phyloP scores from a whole-genome alignment of 2,888 invertebrate species.

The Phengaris arion region DNA sequence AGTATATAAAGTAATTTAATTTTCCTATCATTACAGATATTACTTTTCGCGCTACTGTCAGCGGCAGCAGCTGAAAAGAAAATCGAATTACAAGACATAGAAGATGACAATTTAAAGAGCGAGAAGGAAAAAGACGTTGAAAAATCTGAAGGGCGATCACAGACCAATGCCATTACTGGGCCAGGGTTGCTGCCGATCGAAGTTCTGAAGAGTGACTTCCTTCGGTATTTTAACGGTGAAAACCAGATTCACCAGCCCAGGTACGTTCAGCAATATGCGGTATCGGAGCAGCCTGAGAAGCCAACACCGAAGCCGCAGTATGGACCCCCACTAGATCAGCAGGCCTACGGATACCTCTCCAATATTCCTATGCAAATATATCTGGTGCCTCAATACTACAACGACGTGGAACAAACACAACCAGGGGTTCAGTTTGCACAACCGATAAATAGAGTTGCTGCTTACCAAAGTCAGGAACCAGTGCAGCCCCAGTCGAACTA shows the following conservation, averaged over 20 bases:
- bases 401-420: constrained; percentile 51
- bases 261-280: constrained; percentile 68
- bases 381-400: constrained; percentile 69
- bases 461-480: constrained; percentile 52
- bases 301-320: constrained; percentile 48
- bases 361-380: constrained; percentile 73
- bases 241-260: constrained; percentile 51
- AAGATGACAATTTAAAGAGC: constrained; percentile 83
- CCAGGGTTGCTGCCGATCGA: constrained; percentile 52
- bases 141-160: constrained; percentile 49
- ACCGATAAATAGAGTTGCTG: constrained; percentile 44
- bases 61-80: constrained; percentile 78
- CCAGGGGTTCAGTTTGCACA: constrained; percentile 51
- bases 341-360: constrained; percentile 67
- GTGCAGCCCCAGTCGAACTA: constrained; percentile 58
- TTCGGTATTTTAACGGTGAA: constrained; percentile 56
- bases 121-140: constrained; percentile 70
- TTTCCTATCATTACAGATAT: constrained; percentile 57
- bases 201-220: constrained; percentile 58
- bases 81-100: constrained; percentile 86
- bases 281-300: constrained; percentile 64
- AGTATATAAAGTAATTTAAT: neutral
- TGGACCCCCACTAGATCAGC: constrained; percentile 50
- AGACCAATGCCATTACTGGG: constrained; percentile 43
- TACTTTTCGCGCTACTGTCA: constrained; percentile 54